phyloP scores from a whole-genome alignment of 2,113 vertebrate genomes.

The Nycticorax nycticorax region DNA sequence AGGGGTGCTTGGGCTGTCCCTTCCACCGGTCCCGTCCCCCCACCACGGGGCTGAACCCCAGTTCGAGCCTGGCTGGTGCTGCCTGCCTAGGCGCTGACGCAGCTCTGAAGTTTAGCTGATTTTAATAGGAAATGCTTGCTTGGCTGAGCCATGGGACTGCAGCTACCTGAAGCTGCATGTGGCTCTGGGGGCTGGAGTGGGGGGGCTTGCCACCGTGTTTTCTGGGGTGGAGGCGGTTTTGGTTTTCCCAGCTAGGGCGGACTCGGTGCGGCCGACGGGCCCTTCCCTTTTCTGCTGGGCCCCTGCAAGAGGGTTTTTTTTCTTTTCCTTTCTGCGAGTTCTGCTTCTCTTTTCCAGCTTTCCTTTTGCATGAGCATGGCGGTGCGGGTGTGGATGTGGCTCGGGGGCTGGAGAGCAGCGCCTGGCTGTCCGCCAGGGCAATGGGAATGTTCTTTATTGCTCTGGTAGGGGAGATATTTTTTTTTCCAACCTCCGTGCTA shows the following conservation, averaged over 20 bases:
- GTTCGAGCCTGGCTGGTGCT: background rate
- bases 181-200: background rate
- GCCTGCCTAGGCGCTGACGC: background rate
- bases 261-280: fast-evolving
- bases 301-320: background rate
- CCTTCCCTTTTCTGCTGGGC: background rate
- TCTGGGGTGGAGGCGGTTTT: background rate
- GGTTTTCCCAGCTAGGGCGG: background rate
- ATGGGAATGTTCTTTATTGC: background rate
- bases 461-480: background rate
- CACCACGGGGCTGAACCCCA: background rate
- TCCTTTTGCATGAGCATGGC: background rate
- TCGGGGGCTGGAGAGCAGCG: fast-evolving
- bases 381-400: fast-evolving
- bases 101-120: background rate
- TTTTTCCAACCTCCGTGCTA: fast-evolving
- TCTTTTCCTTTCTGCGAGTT: background rate
- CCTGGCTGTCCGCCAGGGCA: fast-evolving
- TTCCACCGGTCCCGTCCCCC: fast-evolving
- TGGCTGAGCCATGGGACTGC: background rate
- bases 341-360: slow-evolving; percentile 2
- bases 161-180: background rate
- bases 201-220: background rate
- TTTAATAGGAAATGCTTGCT: background rate
- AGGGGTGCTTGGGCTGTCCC: background rate